Evolutionary conservation across 2,113 vertebrate species (phyloP).

Genomic region (Setophaga coronata): DNA sequence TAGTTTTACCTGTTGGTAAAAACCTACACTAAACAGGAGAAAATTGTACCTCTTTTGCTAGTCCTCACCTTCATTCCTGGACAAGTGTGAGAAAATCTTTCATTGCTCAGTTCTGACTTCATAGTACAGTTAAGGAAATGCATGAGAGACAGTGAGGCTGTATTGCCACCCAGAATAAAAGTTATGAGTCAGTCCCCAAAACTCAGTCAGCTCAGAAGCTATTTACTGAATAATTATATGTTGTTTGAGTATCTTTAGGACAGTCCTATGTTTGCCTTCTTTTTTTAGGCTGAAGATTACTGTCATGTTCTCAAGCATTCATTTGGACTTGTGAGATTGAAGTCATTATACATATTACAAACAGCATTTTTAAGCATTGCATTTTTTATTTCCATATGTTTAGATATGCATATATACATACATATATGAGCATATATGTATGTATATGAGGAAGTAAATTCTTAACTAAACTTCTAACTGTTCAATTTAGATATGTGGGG

Average conservation of each 20-base stretch:
- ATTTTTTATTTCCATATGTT: background rate
- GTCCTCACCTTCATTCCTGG: background rate
- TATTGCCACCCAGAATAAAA: conserved; percentile 49
- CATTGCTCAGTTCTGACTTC: conserved; percentile 30
- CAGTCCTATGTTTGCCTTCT: background rate
- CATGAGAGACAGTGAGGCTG: background rate
- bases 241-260: conserved; percentile 10
- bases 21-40: background rate
- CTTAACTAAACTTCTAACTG: background rate
- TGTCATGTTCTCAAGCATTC: background rate
- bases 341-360: background rate
- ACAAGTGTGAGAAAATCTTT: background rate
- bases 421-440: background rate
- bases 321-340: background rate
- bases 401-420: background rate
- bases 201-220: conserved; percentile 7
- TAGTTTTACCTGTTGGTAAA: background rate
- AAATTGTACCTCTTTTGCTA: background rate
- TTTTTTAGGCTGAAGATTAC: background rate
- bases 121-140: conserved; percentile 17
- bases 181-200: background rate
- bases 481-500: background rate
- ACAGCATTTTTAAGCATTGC: background rate
- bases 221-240: conserved; percentile 46
- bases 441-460: background rate